Percentiles rank a stretch among this genome's conserved stretches.
Evolutionary conservation across 2,888 invertebrate genomes (phyloP).

Genomic region (Polymixis flavicincta): DNA sequence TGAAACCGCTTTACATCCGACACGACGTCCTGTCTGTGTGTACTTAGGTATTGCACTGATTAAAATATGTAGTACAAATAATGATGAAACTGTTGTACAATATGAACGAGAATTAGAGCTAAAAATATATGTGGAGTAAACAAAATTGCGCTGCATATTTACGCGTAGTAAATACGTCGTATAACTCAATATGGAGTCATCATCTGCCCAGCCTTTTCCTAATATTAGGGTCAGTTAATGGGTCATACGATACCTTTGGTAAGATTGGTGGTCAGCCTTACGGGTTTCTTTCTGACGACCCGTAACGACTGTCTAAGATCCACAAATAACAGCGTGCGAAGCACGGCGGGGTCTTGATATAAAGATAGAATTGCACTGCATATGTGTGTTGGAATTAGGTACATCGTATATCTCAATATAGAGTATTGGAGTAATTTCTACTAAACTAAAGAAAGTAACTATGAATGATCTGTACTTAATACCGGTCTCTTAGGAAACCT

Average conservation of each 20-base stretch:
- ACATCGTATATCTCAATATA: no score
- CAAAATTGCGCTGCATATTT: background rate
- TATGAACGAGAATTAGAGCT: background rate
- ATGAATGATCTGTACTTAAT: background rate
- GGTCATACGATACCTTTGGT: no score
- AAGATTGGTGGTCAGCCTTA: no score
- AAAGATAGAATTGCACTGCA: no score
- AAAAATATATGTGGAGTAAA: conserved; percentile 10
- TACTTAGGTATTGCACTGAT: conserved; percentile 9
- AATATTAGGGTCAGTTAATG: no score
- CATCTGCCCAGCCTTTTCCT: no score
- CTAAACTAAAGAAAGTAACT: background rate
- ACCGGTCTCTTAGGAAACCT: background rate
- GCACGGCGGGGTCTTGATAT: no score
- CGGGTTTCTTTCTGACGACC: no score
- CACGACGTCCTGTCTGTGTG: background rate
- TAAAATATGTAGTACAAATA: conserved; percentile 17
- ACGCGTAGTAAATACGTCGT: background rate
- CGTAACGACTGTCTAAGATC: no score
- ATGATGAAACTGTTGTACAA: conserved; percentile 52
- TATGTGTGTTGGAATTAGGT: no score
- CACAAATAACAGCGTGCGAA: no score
- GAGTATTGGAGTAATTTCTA: no score
- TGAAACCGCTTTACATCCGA: conserved; percentile 14
- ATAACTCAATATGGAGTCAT: background rate